Evolutionary conservation across 2,888 invertebrate species (phyloP).

Genomic region (Buathra laborator): DNA sequence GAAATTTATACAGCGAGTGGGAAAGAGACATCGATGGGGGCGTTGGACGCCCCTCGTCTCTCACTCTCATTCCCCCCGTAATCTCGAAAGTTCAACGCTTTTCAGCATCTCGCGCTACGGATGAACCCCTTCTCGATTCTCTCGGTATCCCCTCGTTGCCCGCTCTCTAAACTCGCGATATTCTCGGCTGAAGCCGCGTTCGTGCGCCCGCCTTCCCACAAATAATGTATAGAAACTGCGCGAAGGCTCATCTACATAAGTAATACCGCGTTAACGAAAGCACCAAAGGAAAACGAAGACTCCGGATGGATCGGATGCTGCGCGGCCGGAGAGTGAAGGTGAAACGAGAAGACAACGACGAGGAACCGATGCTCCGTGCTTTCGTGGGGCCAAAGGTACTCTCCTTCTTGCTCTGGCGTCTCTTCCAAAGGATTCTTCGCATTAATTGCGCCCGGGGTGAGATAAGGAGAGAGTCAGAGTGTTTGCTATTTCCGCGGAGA

Average conservation of each 20-base stretch:
- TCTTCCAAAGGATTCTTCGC: constrained; percentile 63
- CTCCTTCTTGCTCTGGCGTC: constrained; percentile 30
- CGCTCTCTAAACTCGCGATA: constrained; percentile 37
- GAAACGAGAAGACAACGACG: constrained; percentile 48
- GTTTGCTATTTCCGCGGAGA: constrained; percentile 81
- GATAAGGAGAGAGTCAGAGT: constrained; percentile 70
- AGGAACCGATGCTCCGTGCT: constrained; percentile 53
- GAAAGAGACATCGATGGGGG: neutral
- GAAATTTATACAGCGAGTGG: constrained; percentile 70
- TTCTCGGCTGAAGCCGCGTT: constrained; percentile 59
- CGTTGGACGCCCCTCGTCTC: constrained; percentile 39
- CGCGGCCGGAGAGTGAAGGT: constrained; percentile 65
- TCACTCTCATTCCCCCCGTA: constrained; percentile 65
- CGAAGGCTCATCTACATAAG: constrained; percentile 84
- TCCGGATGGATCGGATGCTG: constrained; percentile 71
- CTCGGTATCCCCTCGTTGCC: constrained; percentile 13
- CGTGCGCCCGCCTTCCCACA: constrained; percentile 70
- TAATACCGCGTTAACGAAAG: constrained; percentile 84
- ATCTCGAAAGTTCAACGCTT: constrained; percentile 83
- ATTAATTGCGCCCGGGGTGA: constrained; percentile 65
- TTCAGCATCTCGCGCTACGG: constrained; percentile 74
- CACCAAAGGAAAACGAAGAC: constrained; percentile 78
- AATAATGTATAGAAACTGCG: constrained; percentile 84
- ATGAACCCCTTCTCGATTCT: constrained; percentile 45
- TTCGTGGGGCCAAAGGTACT: constrained; percentile 49